These are phyloP conservation scores for Tympanoctomys barrerae DNA, from an alignment of 2,797 vertebrate species.

Conservation along the genomic window DNA sequence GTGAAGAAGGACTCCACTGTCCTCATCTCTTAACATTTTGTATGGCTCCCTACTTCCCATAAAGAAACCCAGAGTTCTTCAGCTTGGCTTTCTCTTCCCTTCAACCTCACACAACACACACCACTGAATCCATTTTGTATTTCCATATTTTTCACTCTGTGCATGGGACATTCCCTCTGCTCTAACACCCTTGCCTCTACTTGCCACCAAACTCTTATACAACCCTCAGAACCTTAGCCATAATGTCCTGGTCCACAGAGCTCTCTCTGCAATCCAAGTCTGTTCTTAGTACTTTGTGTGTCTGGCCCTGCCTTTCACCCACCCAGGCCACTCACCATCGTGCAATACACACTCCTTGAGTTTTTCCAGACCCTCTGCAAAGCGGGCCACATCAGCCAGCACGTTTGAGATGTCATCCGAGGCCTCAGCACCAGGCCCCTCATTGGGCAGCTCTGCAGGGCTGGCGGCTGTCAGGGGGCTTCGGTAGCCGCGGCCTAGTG, in stretches of 20 bases:
- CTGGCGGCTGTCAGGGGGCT: conserved; percentile 88
- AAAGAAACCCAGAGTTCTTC: neutral
- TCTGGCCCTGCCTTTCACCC: neutral
- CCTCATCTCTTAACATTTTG: neutral
- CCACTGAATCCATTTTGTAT: fast-evolving
- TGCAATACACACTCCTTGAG: conserved; percentile 94
- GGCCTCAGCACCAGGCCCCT: conserved; percentile 89
- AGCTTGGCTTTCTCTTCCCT: neutral
- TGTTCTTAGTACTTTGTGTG: fast-evolving
- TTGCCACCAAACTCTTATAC: neutral
- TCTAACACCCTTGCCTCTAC: neutral
- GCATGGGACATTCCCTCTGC: neutral
- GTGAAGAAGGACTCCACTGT: fast-evolving
- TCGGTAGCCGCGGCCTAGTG: conserved; percentile 90
- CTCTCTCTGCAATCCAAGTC: neutral
- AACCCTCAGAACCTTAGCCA: neutral
- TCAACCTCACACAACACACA: neutral
- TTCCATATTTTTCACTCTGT: neutral
- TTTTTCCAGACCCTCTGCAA: conserved; percentile 96
- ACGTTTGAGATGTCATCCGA: conserved; percentile 95
- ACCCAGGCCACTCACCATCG: conserved; percentile 90
- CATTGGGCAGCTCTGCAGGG: conserved; percentile 84
- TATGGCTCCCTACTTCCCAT: neutral
- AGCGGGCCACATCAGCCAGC: conserved; percentile 93
- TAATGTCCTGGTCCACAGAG: neutral